phyloP scores from a whole-genome alignment of 1,140 invertebrate species.

The Trichonephila clavipes region DNA sequence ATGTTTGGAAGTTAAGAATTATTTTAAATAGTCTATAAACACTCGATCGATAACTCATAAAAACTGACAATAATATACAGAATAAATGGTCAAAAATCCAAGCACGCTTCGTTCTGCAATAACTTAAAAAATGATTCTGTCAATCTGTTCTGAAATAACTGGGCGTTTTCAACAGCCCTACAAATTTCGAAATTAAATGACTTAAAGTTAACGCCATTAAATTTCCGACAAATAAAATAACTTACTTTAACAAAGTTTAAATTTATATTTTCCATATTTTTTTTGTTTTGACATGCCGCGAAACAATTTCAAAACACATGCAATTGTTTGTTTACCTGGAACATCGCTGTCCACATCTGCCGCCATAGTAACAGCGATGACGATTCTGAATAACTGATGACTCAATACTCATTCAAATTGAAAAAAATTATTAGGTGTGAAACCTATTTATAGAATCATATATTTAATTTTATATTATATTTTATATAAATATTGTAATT shows the following conservation, averaged over 20 bases:
- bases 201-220: background rate
- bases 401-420: background rate
- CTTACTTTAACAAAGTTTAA: background rate
- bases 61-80: too few species aligned
- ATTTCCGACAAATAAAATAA: background rate
- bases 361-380: constrained; percentile 63
- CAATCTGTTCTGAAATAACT: background rate
- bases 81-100: too few species aligned
- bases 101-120: too few species aligned
- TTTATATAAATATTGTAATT: background rate
- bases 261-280: background rate
- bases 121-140: background rate
- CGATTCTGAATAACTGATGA: background rate
- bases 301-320: constrained; percentile 30
- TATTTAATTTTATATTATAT: background rate
- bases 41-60: too few species aligned
- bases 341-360: constrained; percentile 71
- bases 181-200: background rate
- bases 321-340: constrained; percentile 69
- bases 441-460: background rate
- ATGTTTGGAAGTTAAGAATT: too few species aligned
- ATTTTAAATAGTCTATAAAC: too few species aligned
- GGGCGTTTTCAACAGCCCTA: constrained; percentile 10
- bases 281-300: background rate
- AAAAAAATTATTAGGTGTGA: background rate